Evolutionary conservation across 2,797 vertebrate genomes (phyloP), one percentile per base, ranked within the genome.

Genomic region (Cyclura pinguis): DNA sequence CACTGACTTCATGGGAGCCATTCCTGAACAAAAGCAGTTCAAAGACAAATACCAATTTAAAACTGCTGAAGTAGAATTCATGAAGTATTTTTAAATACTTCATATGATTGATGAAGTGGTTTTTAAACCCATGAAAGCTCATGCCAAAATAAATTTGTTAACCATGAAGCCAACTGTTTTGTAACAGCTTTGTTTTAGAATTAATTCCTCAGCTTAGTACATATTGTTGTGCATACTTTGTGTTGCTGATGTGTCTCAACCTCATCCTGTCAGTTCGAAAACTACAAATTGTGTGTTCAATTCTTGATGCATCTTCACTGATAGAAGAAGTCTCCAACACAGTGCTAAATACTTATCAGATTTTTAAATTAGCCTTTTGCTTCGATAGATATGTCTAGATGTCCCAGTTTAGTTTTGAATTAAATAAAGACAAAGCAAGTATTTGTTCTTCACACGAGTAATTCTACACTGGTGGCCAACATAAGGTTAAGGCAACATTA

Each of bases 321-420:
- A 55, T 50, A 76, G 55, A 62, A 84, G 76, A 62, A 50, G 38
- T 6, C 76, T 88, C 14, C 3, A 88, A 82, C 5, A 42, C 8
- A 62, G 27, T 35, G n/a, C 47, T 35, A 59, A 78, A 20, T 78
- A 77, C 42, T 35, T 52, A 14, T 67, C 38, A 18, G 16, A 73
- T 47, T 4, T 50, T 67, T 67, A 85, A 2, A 69, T 42, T 77
- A 50, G 12, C 12, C 12, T 77, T 84, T 27, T 69, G 14, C 55
- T 80, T 72, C 59, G 52, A 85, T 72, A 69, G n/a, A 13, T 32
- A 69, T 69, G 35, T 32, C 80, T 78, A 50, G 64, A 80, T 6
- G 13, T 85, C 80, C 27, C 76, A 27, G 59, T 85, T 55, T 89
- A 77, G 22, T 67, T 85, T 47, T 20, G 76, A 87, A 87, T 35